A percentile compares a stretch with the other conserved stretches of the same genome.
phyloP scores from a whole-genome alignment of 2,888 invertebrate species.

The Drosophila yooni region DNA sequence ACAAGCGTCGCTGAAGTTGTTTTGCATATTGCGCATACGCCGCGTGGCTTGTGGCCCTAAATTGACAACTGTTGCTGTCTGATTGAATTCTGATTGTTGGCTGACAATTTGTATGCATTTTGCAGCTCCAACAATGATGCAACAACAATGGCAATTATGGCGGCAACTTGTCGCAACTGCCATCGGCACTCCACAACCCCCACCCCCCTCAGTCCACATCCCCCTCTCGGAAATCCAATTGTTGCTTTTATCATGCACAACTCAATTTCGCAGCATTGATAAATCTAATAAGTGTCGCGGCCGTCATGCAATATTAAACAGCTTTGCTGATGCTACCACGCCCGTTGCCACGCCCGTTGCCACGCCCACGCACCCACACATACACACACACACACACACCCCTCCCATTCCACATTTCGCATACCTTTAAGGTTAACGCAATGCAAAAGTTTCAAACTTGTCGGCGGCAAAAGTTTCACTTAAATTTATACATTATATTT shows the following conservation, averaged over 20 bases:
- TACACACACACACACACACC: background rate
- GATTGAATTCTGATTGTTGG: slow-evolving; percentile 74
- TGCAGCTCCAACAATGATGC: slow-evolving; percentile 38
- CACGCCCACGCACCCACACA: background rate
- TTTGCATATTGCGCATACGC: slow-evolving; percentile 63
- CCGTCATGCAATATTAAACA: slow-evolving; percentile 65
- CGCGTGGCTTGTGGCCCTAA: slow-evolving; percentile 31
- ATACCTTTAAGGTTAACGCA: slow-evolving; percentile 66
- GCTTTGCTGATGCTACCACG: slow-evolving; percentile 14
- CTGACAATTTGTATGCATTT: slow-evolving; percentile 56
- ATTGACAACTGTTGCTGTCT: slow-evolving; percentile 79
- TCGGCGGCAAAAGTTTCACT: slow-evolving; percentile 64
- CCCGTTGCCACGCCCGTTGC: background rate
- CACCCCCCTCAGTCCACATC: background rate
- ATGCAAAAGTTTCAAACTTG: slow-evolving; percentile 66
- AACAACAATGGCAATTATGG: slow-evolving; percentile 50
- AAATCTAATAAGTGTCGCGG: slow-evolving; percentile 77
- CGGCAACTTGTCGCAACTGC: slow-evolving; percentile 39
- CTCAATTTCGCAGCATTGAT: slow-evolving; percentile 67
- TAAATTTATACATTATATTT: slow-evolving; percentile 61
- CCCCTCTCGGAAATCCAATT: background rate
- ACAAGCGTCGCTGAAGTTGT: slow-evolving; percentile 1
- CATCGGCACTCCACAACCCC: background rate
- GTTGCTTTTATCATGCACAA: slow-evolving; percentile 54
- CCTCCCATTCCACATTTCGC: background rate